Evolutionary conservation across 2,888 invertebrate genomes (phyloP).

Genomic region (Leucozona laternaria): DNA sequence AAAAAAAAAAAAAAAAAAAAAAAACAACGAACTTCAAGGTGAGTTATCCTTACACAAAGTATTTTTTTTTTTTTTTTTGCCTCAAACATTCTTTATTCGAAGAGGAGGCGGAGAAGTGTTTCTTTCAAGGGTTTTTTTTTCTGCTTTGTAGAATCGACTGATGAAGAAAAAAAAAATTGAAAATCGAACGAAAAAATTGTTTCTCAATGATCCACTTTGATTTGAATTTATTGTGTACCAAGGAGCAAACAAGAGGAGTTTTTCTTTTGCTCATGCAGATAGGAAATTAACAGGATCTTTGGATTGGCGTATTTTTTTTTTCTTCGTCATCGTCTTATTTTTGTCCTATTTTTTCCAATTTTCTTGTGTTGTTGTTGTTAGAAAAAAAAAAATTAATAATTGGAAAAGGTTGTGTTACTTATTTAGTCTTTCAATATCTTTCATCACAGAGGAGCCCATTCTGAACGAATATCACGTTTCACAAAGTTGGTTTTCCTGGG

Average conservation of each 20-base stretch:
- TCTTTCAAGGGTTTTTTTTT: constrained; percentile 33
- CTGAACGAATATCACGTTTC: constrained; percentile 55
- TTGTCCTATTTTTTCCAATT: background rate
- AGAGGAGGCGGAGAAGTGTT: background rate
- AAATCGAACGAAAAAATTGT: constrained; percentile 23
- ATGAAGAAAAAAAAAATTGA: background rate
- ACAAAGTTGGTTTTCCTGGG: constrained; percentile 4
- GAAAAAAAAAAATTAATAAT: constrained; percentile 39
- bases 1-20: background rate
- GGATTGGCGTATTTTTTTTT: constrained; percentile 26
- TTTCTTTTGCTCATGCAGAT: constrained; percentile 35
- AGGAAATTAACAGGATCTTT: constrained; percentile 71
- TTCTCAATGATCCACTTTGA: constrained; percentile 69
- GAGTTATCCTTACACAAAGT: constrained; percentile 30
- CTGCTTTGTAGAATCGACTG: background rate
- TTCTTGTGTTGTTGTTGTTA: background rate
- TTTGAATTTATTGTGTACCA: constrained; percentile 67
- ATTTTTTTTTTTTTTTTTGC: constrained; percentile 27
- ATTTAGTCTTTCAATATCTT: constrained; percentile 9
- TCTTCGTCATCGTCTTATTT: background rate
- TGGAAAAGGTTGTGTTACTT: constrained; percentile 61
- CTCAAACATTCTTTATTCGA: background rate
- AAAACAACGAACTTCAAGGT: constrained; percentile 2
- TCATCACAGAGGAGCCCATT: constrained; percentile 6
- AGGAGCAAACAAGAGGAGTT: constrained; percentile 20